Evolutionary conservation across 2,113 vertebrate genomes (phyloP), one percentile per base, ranked within the genome.

Genomic region (Cyanistes caeruleus): DNA sequence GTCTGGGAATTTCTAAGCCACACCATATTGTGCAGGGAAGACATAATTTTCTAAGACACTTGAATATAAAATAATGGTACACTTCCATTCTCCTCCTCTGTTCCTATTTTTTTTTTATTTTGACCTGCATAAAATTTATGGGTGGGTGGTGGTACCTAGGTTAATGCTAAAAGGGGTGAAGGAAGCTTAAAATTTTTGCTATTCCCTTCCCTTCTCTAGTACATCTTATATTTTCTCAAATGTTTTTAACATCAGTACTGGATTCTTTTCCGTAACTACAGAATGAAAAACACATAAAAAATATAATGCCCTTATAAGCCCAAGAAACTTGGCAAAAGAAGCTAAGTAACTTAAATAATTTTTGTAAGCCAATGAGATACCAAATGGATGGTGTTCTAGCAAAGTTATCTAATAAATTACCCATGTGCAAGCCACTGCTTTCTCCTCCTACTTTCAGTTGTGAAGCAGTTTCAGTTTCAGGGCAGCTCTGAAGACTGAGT

Each of bases 391-490:
- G 53, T 82, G 51, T 30, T 84, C 77, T 79, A 93, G 84, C 39
- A 62, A 91, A 84, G 62, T 70, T 86, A 73, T 87, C 48, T 82
- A 60, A 87, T 78, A 91, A 78, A 94, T 94, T 82, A 59, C n/a
- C 69, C 22, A 10, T 16, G 16, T 84, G 37, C 39, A 46, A 90
- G 46, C 28, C 31, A 28, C 46, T 74, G 68, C 12, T 82, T 84
- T 85, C 30, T 77, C 22, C 28, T 87, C 20, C 21, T 56, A 19
- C 37, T 82, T 90, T 37, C 17, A 46, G 2, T 10, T 64, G 19
- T 30, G 43, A 12, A 12, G 39, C 12, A 39, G 39, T 39, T 39
- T 39, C 39, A 39, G 39, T 17, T 60, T 9, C 1, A 15, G 12
- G 46, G 11, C 53, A 85, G 9, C 28, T 62, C 68, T 10, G 81